Evolutionary conservation across 2,888 invertebrate species (phyloP), one percentile per base, ranked within the genome.

Genomic region (Blastobasis lacticolella): DNA sequence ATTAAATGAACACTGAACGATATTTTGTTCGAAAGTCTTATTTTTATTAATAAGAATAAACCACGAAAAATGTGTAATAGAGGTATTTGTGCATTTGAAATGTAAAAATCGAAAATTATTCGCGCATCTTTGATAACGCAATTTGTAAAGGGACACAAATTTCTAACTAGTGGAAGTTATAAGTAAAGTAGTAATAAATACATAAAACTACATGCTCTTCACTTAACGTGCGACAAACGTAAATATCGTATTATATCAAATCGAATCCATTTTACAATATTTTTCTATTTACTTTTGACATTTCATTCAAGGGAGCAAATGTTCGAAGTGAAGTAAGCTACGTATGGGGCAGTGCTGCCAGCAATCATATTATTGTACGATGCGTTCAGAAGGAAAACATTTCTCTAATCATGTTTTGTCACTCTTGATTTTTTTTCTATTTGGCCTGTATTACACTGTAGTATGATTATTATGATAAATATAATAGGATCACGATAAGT

Each of bases 241-340:
- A 59, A 61, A 57, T 64, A 62, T 65, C 56, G 56, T 64, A 64
- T 67, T 67, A 68, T 67, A 67, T 8, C 9, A 42, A 42, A 67
- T 57, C 58, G 6, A 10, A 63, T 64, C 62, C 56, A 64, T 61
- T 61, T 64, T 59, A 57, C 37, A 49, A 55, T 59, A 43, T 73
- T 78, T 75, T 78, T 73, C 69, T 81, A 81, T 81, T 83, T 82
- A 78, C 78, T 81, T 83, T 81, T 86, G 85, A 86, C 86, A 81
- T 79, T 78, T 72, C 67, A 63, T 23, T 23, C 23, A 23, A 23
- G 23, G 23, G 23, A 23, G 23, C 23, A 23, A 23, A 23, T 23
- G 23, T 23, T 23, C 23, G 3, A 23, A 23, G 23, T 23, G 23
- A 23, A 23, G 23, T 23, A 2, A 23, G 23, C 3, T 23, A 23